Percentiles rank a stretch among this genome's conserved stretches.
Conservation (phyloP, 2,888 invertebrate genomes). For the Drosophila paranaensis region DNA sequence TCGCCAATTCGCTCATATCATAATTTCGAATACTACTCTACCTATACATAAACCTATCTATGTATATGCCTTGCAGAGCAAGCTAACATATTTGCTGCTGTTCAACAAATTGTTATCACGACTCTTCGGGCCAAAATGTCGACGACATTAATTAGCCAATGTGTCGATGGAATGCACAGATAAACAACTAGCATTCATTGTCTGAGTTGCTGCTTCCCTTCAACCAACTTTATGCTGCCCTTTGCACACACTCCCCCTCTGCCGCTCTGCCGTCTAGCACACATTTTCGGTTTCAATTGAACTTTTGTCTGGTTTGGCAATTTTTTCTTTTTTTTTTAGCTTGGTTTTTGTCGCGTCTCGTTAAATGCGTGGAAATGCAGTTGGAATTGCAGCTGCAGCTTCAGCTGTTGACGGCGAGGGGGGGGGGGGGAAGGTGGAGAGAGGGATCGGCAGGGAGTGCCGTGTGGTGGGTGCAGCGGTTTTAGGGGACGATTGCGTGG, state of each 20-base stretch:
- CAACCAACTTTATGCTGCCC: neutral
- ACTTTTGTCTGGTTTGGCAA: conserved; percentile 55
- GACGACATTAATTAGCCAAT: conserved; percentile 63
- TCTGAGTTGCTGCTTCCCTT: conserved; percentile 24
- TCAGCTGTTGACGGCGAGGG: neutral
- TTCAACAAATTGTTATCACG: conserved; percentile 58
- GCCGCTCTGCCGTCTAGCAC: conserved; percentile 16
- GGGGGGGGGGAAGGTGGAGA: neutral
- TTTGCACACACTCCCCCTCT: too few relatives aligned
- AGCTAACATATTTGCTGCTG: conserved; percentile 14
- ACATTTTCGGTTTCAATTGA: conserved; percentile 60
- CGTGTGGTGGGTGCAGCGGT: conserved; percentile 1
- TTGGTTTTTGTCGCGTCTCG: conserved; percentile 60
- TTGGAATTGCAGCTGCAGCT: conserved; percentile 33
- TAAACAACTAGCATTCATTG: conserved; percentile 58
- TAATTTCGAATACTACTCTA: neutral
- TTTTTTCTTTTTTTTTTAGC: conserved; percentile 54
- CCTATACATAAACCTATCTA: neutral
- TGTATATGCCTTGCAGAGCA: neutral
- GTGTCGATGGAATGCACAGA: conserved; percentile 50
- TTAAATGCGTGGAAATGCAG: conserved; percentile 61
- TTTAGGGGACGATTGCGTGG: conserved; percentile 31
- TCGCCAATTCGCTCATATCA: neutral
- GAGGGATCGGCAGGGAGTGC: neutral
- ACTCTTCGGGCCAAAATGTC: conserved; percentile 51